phyloP scores from a whole-genome alignment of 2,888 invertebrate species.

The Hemithea aestivaria region DNA sequence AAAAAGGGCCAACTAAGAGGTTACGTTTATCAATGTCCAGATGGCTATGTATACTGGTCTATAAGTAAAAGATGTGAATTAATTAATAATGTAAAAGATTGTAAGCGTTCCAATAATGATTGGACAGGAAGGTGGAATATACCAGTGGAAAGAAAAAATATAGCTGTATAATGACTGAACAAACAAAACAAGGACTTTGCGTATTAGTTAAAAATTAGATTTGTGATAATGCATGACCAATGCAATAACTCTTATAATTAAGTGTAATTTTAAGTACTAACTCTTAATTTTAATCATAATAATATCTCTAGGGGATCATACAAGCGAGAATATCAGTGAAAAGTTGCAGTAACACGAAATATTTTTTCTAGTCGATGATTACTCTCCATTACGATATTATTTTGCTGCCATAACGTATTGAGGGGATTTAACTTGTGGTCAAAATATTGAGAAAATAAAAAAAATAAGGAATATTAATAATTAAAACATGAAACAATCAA shows the following conservation, averaged over 20 bases:
- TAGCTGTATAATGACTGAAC: slow-evolving; percentile 49
- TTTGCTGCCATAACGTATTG: slow-evolving; percentile 53
- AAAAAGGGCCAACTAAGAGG: slow-evolving; percentile 80
- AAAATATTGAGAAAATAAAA: slow-evolving; percentile 47
- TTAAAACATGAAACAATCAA: slow-evolving; percentile 30
- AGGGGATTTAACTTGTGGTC: slow-evolving; percentile 59
- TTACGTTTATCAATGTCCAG: slow-evolving; percentile 87
- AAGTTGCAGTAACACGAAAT: not conserved
- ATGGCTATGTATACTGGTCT: slow-evolving; percentile 87
- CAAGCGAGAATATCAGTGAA: no score
- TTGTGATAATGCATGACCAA: slow-evolving; percentile 29
- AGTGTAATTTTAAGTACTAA: no score
- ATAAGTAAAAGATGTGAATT: slow-evolving; percentile 88
- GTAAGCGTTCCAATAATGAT: slow-evolving; percentile 61
- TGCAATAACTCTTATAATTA: slow-evolving; percentile 21
- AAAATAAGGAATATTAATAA: no score
- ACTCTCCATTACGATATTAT: slow-evolving; percentile 25
- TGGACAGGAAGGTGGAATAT: slow-evolving; percentile 77
- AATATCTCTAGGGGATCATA: no score
- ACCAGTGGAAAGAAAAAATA: slow-evolving; percentile 75
- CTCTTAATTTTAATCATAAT: no score
- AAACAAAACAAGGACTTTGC: slow-evolving; percentile 6
- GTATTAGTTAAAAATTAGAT: slow-evolving; percentile 8
- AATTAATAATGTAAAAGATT: slow-evolving; percentile 79
- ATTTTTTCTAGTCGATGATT: slow-evolving; percentile 27